Evolutionary conservation across 2,113 vertebrate genomes (phyloP).

Genomic region (Vireo altiloquus): DNA sequence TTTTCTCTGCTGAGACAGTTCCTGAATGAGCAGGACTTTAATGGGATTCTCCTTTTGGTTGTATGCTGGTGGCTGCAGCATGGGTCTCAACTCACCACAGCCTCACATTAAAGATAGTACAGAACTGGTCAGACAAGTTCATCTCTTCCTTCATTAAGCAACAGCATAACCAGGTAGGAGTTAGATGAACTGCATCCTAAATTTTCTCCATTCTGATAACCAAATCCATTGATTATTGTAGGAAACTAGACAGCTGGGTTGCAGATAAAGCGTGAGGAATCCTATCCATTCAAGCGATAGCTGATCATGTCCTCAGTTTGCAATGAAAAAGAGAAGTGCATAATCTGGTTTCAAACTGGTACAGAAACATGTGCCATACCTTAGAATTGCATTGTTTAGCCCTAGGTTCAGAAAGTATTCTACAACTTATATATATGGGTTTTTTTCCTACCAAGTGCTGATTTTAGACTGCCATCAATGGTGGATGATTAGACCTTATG

Average conservation of each 20-base stretch:
- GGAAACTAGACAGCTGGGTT: neutral
- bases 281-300: neutral
- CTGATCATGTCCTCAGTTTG: neutral
- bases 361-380: neutral
- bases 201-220: neutral
- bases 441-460: neutral
- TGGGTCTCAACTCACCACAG: neutral
- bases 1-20: neutral
- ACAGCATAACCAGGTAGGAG: neutral
- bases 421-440: neutral
- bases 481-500: neutral
- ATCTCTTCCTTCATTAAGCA: neutral
- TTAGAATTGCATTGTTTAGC: neutral
- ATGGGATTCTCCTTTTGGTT: neutral
- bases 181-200: neutral
- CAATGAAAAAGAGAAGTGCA: neutral
- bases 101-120: neutral
- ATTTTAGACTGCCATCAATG: neutral
- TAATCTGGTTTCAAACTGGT: neutral
- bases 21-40: neutral
- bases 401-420: neutral
- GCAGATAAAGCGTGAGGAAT: neutral
- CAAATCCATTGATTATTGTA: neutral
- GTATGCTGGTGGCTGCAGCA: neutral
- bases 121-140: neutral